phyloP scores from a whole-genome alignment of 23 tunicate genomes.

The Styela plicata region DNA sequence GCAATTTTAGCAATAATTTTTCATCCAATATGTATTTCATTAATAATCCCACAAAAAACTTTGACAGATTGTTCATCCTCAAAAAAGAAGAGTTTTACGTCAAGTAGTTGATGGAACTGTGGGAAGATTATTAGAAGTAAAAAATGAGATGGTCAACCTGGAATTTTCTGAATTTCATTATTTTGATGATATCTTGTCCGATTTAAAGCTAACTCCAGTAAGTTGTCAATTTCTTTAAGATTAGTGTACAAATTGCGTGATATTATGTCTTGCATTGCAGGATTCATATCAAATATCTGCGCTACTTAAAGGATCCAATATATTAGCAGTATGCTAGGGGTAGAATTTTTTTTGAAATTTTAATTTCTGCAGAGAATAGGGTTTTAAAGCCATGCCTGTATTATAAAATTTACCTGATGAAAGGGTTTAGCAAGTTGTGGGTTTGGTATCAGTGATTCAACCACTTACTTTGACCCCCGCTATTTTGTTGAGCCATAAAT shows the following conservation, averaged over 20 bases:
- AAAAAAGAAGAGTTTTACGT: conserved; percentile 80
- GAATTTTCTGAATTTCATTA: conserved; percentile 97
- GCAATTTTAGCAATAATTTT: no score
- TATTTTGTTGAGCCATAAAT: no score
- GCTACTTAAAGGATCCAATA: not conserved
- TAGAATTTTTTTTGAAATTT: no score
- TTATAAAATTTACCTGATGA: no score
- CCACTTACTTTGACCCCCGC: no score
- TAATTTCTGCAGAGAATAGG: no score
- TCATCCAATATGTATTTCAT: no score
- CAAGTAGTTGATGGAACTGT: conserved; percentile 91
- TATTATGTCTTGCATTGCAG: not conserved
- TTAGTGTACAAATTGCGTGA: not conserved
- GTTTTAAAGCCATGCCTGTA: no score
- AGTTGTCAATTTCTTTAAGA: conserved; percentile 2
- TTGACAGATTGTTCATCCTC: conserved; percentile 98
- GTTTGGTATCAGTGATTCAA: no score
- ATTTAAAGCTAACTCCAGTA: conserved; percentile 90
- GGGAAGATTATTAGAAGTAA: conserved; percentile 92
- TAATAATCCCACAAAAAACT: no score
- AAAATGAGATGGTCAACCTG: conserved; percentile 93
- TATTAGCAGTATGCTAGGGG: not conserved
- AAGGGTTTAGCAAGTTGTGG: no score
- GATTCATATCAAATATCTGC: conserved; percentile 1
- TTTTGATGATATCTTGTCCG: conserved; percentile 94